A percentile compares a stretch with the other conserved stretches of the same genome.
Conservation (phyloP, 2,113 vertebrate species). For the Xerus inauris region DNA sequence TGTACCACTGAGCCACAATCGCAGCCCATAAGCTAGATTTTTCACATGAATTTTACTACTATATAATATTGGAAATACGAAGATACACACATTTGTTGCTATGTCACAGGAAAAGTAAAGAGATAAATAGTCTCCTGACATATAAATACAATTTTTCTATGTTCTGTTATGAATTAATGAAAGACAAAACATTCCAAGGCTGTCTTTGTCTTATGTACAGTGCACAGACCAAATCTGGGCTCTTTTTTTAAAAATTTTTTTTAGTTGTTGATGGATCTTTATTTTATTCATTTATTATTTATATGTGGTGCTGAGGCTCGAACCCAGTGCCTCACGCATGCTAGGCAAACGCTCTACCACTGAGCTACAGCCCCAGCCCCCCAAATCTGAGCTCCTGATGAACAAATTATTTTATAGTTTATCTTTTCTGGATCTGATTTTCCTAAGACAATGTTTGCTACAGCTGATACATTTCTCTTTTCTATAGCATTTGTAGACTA, state of each 20-base stretch:
- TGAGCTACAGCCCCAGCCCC: no score
- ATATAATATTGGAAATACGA: constrained; percentile 6
- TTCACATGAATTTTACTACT: constrained; percentile 21
- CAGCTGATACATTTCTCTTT: constrained; percentile 56
- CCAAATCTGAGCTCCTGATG: constrained; percentile 38
- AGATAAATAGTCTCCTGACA: neutral
- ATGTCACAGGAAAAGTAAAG: neutral
- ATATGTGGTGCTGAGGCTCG: no score
- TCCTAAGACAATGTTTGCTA: neutral
- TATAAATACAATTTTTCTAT: constrained; percentile 60
- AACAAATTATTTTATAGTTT: constrained; percentile 60
- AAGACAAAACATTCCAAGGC: neutral
- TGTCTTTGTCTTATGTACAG: neutral
- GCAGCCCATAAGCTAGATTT: no score
- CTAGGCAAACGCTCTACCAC: no score
- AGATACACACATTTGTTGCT: constrained; percentile 3
- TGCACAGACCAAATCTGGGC: neutral
- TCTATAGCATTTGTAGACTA: constrained; percentile 71
- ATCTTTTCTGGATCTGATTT: constrained; percentile 60
- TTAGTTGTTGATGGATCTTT: no score
- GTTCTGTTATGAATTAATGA: constrained; percentile 32
- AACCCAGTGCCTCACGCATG: no score
- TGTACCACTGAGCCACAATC: no score
- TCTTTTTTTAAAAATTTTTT: no score
- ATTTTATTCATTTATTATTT: no score